Percentiles rank a stretch among this genome's conserved stretches.
Evolutionary conservation across 2,888 invertebrate genomes (phyloP).

Genomic region (Acanthococcus lagerstroemiae): DNA sequence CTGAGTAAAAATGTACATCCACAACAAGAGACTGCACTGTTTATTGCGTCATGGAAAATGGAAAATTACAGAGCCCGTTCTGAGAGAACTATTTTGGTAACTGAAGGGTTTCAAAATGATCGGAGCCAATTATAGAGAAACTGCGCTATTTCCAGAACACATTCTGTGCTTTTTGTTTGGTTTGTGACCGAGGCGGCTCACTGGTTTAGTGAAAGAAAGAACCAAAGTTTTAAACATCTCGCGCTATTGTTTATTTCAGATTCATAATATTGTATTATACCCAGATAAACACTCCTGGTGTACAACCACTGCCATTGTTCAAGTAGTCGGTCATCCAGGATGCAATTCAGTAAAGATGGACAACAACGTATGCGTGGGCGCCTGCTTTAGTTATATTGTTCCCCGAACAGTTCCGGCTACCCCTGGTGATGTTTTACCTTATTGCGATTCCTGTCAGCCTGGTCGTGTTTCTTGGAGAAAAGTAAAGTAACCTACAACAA

Average conservation of each 20-base stretch:
- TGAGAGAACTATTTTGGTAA: too few relatives aligned
- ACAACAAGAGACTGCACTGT: too few relatives aligned
- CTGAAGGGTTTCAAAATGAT: too few relatives aligned
- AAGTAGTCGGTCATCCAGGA: slow-evolving; percentile 55
- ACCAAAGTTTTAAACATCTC: too few relatives aligned
- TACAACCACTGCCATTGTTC: slow-evolving; percentile 56
- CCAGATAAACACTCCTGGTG: slow-evolving; percentile 63
- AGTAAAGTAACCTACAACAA: slow-evolving; percentile 45
- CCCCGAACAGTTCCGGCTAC: slow-evolving; percentile 57
- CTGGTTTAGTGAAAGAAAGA: too few relatives aligned
- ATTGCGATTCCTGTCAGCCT: slow-evolving; percentile 61
- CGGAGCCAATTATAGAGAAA: too few relatives aligned
- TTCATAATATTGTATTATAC: slow-evolving; percentile 59
- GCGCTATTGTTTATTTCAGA: slow-evolving; percentile 42
- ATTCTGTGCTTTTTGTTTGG: too few relatives aligned
- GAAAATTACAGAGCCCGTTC: too few relatives aligned
- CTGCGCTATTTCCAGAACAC: too few relatives aligned
- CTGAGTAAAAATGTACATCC: too few relatives aligned
- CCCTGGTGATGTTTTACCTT: slow-evolving; percentile 54
- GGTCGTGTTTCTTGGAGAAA: slow-evolving; percentile 54
- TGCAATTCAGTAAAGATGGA: slow-evolving; percentile 55
- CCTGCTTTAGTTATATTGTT: slow-evolving; percentile 60
- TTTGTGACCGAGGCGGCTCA: too few relatives aligned
- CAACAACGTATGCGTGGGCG: slow-evolving; percentile 61
- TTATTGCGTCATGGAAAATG: too few relatives aligned